Evolutionary conservation across 2,113 vertebrate species (phyloP).

Genomic region (Platichthys stellatus): DNA sequence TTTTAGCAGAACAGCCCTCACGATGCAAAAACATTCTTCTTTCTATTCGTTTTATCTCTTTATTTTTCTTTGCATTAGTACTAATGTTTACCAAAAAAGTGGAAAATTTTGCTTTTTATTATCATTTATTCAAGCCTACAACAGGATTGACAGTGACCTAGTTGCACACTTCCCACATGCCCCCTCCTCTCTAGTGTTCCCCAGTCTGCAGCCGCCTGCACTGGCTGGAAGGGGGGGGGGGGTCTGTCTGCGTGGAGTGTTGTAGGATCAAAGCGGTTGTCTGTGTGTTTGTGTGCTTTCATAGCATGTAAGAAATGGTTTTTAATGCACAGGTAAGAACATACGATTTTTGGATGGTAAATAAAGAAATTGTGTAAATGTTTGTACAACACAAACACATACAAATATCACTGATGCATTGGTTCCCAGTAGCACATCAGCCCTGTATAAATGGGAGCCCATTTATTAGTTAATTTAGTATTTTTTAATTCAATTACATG

Average conservation of each 20-base stretch:
- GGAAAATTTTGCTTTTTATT: not conserved
- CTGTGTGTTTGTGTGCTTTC: conserved; percentile 16
- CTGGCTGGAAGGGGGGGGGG: conserved; percentile 56
- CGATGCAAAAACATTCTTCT: not conserved
- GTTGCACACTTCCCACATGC: conserved; percentile 65
- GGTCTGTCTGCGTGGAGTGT: conserved; percentile 41
- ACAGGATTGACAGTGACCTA: conserved; percentile 77
- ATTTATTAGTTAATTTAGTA: not conserved
- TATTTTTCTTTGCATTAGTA: not conserved
- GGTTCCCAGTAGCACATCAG: not conserved
- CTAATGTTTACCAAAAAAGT: not conserved
- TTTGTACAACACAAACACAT: not conserved
- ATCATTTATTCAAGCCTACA: conserved; percentile 59
- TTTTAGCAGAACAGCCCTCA: conserved; percentile 19
- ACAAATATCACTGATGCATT: not conserved
- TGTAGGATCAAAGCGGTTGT: conserved; percentile 53
- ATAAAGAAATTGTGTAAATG: not conserved
- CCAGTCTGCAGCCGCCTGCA: conserved; percentile 48
- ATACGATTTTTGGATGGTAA: not conserved
- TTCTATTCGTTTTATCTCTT: not conserved
- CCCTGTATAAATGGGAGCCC: not conserved
- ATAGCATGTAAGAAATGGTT: conserved; percentile 13
- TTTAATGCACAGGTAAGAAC: conserved; percentile 15
- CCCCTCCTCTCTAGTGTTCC: conserved; percentile 44
- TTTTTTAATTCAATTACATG: not conserved